Evolutionary conservation across 2,797 vertebrate species (phyloP), one percentile per base, ranked within the genome.

Genomic region (Danio albolineatus): DNA sequence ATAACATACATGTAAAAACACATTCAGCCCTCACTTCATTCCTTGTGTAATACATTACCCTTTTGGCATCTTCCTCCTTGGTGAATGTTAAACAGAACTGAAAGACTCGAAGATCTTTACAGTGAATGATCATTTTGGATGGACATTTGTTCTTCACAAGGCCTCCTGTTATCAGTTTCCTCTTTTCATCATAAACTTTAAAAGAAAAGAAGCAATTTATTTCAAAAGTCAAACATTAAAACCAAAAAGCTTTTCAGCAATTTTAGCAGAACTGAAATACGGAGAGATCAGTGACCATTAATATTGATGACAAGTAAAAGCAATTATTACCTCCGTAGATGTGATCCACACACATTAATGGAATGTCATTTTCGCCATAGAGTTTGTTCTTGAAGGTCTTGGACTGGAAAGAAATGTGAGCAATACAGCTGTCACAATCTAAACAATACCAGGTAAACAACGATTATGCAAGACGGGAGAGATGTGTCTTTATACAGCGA

Each of bases 41-140:
- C 10, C 48, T 51, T 3, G n/a, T 36, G 10, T 19, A 57, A 28
- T 2, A 38, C 51, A 43, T 73, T 44, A 96, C 95, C 92, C 92
- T 93, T 91, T 94, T 96, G 76, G 95, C 93, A 87, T 96, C 95
- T 87, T 96, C 95, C 88, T 96, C 95, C 86, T 96, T 95, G 48
- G 94, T 93, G 85, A 91, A 96, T 79, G 93, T 91, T 87, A 97
- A 86, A 69, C 94, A 93, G 86, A 96, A 97, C 76, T 95, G 89
- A 89, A 96, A 95, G 39, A 96, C 94, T 41, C 95, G 92, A 65
- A 97, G 93, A 80, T 97, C 95, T 91, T 95, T 96, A 86, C 95
- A 96, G 83, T 96, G 94, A 85, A 96, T 92, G 77, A 96, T 92
- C 48, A 97, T 91, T 54, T 92, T 96, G 46, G 96, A 95, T 0